Evolutionary conservation across 2,888 invertebrate species (phyloP), one percentile per base, ranked within the genome.

Genomic region (Nomada flava): DNA sequence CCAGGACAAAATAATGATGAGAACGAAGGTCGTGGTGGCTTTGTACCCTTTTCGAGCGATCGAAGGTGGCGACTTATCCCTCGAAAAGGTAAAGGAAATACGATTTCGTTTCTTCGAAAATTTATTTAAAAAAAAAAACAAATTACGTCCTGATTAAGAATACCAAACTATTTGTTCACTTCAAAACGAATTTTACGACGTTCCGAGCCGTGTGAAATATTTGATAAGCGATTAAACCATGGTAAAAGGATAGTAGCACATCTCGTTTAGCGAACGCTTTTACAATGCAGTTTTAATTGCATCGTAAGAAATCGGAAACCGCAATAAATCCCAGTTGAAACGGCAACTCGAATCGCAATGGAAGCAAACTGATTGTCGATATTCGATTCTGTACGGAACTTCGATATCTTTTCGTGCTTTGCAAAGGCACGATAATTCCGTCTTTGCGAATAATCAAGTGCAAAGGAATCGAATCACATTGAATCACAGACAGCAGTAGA

Each of bases 31-130:
- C 76, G 98, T 98, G 72, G 97, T 98, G 87, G 98, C 98, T 67
- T 95, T 98, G 59, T 98, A 98, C 94, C 97, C 98, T 86, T 98
- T 98, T 93, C 97, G 97, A 94, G 98, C 98, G 67, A 97, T 98
- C 89, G 98, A 98, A 95, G 96, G 95, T 82, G 98, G 98, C 69
- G 98, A 98, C 94, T 95, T 98, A 84, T 97, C 98, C 36, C 95
- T 98, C 89, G 97, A 97, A 94, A 98, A 98, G 96, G 97, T 97
- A 90, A 90, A 67, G 50, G 18, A 36, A 60, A 59, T 23, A 55
- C 23, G 13, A 47, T 68, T 60, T 50, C 10, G 44, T 23, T 23
- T 59, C 36, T 20, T 47, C 15, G 11, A 13, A 47, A 47, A 13
- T 47, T 47, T 47, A 47, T 52, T 23, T 10, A 59, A n/a, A 44